Base-by-base conservation (phyloP, 1,140 invertebrate species). In the Sarcophaga peregrina region DNA sequence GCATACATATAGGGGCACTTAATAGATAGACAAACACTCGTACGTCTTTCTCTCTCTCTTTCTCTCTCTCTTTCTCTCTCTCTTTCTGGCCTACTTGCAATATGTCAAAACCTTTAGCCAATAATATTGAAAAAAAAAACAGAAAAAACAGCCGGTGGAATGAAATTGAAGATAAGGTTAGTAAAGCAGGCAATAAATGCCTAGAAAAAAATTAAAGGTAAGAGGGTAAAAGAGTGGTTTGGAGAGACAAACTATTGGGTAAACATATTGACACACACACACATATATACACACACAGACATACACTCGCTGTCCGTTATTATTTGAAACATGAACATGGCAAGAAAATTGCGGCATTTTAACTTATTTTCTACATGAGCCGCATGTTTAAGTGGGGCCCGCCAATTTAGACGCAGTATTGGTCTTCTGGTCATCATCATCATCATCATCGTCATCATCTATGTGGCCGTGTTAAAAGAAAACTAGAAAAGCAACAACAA, bases 361-460 rank as follows among this genome's bases (percentile, higher is more conserved):
- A 85, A 89, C 86, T 89, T 87, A 89, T 89, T 87, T 89, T 89
- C 87, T 89, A 89, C 87, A 89, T 89, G 87, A 87, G 87, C 85
- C 83, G 87, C 87, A 89, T 89, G 89, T 85, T 89, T 86, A 89
- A 82, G 45, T 76, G 80, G 46, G 13, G 50, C 1, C 20, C 9
- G 62, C 62, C 6, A 20, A 8, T 68, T 11, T 6, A 58, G 11
- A 15, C 6, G 13, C 11, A 15, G 8, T 13, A 15, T 13, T 58
- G 54, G 54, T n/a, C 54, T 58, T 58, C 54, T 58, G 54, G 54
- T 58, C 54, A 58, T 58, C 54, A 58, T 37, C 25, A 37, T 37
- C 25, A 37, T 37, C 25, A 37, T 58, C 54, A 58, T 58, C 54
- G 13, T 37, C 25, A 37, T 37, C 25, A 37, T 37, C 25, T 2